Percentiles rank a stretch among this genome's conserved stretches.
Evolutionary conservation across 1,140 invertebrate species (phyloP).

Genomic region (Drosophila nebulosa): DNA sequence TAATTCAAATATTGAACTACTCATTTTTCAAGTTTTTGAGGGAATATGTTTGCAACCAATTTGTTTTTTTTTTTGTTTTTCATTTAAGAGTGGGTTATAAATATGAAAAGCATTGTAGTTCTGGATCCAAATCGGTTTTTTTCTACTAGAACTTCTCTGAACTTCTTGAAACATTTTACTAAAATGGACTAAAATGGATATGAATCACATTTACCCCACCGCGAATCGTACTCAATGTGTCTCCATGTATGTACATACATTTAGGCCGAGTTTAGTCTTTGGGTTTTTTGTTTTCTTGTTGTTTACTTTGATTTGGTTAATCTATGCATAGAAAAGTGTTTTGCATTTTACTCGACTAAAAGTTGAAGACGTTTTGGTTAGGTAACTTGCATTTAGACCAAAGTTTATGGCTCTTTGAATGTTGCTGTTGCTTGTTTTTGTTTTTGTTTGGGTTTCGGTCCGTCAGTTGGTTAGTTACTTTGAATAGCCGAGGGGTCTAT

Average conservation of each 20-base stretch:
- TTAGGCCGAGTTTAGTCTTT: background rate
- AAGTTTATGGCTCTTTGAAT: constrained; percentile 5
- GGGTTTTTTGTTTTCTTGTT: background rate
- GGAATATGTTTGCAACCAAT: no score
- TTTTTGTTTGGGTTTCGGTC: constrained; percentile 36
- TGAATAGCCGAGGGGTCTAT: background rate
- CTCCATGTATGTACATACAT: background rate
- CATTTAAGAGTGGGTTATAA: no score
- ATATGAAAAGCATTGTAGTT: no score
- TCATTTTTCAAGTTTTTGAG: no score
- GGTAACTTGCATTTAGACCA: constrained; percentile 1
- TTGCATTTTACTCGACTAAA: constrained; percentile 52
- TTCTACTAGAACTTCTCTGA: no score
- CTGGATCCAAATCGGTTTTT: no score
- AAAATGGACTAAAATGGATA: no score
- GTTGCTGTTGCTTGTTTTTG: constrained; percentile 18
- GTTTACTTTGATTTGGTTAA: constrained; percentile 42
- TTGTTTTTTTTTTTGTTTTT: no score
- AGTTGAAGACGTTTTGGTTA: constrained; percentile 34
- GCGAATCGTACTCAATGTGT: no score
- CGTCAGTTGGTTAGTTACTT: constrained; percentile 52
- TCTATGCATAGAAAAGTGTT: constrained; percentile 64
- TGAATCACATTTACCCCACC: no score
- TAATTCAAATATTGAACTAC: no score
- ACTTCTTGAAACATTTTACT: no score